Evolutionary conservation across 2,797 vertebrate species (phyloP), one percentile per base, ranked within the genome.

Genomic region (Zalophus californianus): DNA sequence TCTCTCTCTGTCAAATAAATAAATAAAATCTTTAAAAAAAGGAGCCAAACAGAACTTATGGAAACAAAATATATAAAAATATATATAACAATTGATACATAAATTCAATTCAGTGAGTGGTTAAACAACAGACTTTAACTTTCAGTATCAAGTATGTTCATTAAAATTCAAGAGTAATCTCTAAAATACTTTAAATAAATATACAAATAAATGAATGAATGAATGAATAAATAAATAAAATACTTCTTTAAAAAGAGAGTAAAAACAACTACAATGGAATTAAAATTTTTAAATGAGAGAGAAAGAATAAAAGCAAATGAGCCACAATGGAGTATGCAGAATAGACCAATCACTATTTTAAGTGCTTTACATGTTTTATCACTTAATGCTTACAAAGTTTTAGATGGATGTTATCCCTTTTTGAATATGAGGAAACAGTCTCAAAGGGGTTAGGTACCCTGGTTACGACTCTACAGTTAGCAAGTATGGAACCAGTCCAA

Each of bases 81-180:
- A 73, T 60, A 48, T 38, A 52, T 48, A 77, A 77, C 48, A 77
- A 32, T 60, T 64, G 44, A 72, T 48, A 54, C 29, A 73, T 70
- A 73, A 90, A 80, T 64, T 48, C 4, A 82, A 48, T 68, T 68
- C 21, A 18, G n/a, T 66, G 16, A 11, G 13, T n/a, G 23, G 12
- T 88, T 73, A n/a, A 89, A 75, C 41, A 80, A 87, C 35, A 52
- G 50, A 94, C 48, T 80, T 80, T 64, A 83, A 83, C 75, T 62
- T 82, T 87, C 27, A 94, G 56, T 68, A 48, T 70, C 44, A 54
- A 75, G 14, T 83, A n/a, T 32, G 3, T 41, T 73, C 15, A 82
- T 88, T 88, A 89, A 73, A 82, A 54, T 94, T 62, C 66, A 89
- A 60, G 66, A 44, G 7, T n/a, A 54, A 44, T 89, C 66, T 73